phyloP scores from a whole-genome alignment of 1,140 invertebrate species.

The Holcopasites calliopsidis region DNA sequence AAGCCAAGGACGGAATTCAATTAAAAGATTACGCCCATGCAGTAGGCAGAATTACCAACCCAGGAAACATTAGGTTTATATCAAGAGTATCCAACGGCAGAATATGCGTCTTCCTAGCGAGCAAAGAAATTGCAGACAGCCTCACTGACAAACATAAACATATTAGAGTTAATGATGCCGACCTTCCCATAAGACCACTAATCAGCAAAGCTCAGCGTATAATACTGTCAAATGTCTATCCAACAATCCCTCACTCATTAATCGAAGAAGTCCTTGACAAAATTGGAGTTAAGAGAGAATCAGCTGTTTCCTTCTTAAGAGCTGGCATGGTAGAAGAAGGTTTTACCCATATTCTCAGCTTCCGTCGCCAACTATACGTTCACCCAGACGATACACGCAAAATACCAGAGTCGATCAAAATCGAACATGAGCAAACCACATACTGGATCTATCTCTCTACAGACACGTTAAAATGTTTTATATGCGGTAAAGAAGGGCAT shows the following conservation, averaged over 20 bases:
- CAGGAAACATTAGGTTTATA: neutral
- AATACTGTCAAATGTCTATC: conserved; percentile 5
- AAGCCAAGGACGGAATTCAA: too few relatives aligned
- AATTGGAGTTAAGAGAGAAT: too few relatives aligned
- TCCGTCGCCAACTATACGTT: neutral
- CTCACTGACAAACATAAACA: neutral
- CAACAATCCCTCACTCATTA: neutral
- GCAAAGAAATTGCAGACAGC: neutral
- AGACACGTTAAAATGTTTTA: neutral
- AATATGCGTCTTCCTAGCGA: neutral
- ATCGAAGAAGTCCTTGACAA: neutral
- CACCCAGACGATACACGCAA: neutral
- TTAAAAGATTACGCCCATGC: too few relatives aligned
- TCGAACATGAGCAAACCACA: neutral
- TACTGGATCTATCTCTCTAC: neutral
- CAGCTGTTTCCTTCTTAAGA: neutral
- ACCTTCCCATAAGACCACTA: too few relatives aligned
- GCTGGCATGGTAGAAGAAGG: neutral
- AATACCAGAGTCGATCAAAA: conserved; percentile 2
- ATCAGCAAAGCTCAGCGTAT: too few relatives aligned
- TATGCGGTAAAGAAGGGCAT: neutral
- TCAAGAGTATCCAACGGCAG: conserved; percentile 23
- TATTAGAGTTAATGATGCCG: neutral
- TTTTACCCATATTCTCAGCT: neutral
- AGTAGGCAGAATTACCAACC: neutral